These are phyloP conservation scores for Drosophila aldrichi DNA, from an alignment of 2,888 invertebrate genomes.

Conservation along the genomic window DNA sequence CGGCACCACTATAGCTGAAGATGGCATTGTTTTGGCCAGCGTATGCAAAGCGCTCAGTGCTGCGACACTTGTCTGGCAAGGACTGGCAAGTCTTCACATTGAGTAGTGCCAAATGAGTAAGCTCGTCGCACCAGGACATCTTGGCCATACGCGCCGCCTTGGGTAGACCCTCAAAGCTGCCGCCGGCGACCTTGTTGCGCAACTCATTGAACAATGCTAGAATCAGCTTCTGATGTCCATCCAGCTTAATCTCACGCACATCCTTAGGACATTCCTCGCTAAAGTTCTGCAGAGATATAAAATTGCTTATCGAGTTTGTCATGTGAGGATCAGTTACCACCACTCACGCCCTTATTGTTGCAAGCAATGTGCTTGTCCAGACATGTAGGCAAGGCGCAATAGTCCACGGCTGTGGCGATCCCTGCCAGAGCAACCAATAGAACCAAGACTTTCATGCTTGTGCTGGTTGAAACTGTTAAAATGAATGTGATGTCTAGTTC, in stretches of 20 bases:
- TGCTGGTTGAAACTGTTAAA: neutral
- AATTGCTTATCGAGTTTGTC: neutral
- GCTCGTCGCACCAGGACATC: slow-evolving; percentile 69
- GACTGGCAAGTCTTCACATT: slow-evolving; percentile 68
- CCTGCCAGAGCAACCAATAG: slow-evolving; percentile 25
- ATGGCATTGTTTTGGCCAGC: slow-evolving; percentile 68
- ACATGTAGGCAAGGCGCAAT: slow-evolving; percentile 64
- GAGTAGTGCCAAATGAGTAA: slow-evolving; percentile 54
- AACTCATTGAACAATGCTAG: slow-evolving; percentile 60
- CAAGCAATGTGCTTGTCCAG: slow-evolving; percentile 69
- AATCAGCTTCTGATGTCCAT: slow-evolving; percentile 54
- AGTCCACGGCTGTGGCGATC: slow-evolving; percentile 50
- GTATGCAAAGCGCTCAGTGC: slow-evolving; percentile 64
- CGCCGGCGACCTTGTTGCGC: slow-evolving; percentile 65
- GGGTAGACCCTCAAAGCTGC: slow-evolving; percentile 45
- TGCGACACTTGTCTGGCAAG: slow-evolving; percentile 62
- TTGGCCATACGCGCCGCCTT: slow-evolving; percentile 71
- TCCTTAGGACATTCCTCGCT: slow-evolving; percentile 54
- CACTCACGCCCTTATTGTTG: slow-evolving; percentile 64
- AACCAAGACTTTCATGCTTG: slow-evolving; percentile 40
- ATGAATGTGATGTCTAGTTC: slow-evolving; percentile 6
- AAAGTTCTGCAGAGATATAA: slow-evolving; percentile 40
- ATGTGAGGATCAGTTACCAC: neutral
- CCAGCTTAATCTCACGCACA: slow-evolving; percentile 47
- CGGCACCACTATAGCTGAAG: slow-evolving; percentile 66